Percentiles rank a stretch among this genome's conserved stretches.
Conservation (phyloP, 2,797 vertebrate genomes). For the Esox masquinongy region DNA sequence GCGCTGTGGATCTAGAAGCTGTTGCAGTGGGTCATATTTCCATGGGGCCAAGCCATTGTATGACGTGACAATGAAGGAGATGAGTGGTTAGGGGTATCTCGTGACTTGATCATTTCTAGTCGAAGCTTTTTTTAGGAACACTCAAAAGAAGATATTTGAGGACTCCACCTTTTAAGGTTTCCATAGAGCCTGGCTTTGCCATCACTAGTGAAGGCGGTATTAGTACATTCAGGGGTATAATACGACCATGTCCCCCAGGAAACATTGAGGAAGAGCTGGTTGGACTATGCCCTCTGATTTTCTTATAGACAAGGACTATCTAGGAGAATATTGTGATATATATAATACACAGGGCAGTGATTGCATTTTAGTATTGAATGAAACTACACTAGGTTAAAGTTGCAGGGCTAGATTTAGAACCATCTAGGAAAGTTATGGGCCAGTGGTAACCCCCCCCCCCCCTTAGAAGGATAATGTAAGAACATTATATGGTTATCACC, state of each 20-base stretch:
- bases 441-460: conserved; percentile 39
- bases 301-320: conserved; percentile 56
- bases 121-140: conserved; percentile 40
- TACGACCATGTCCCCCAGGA: conserved; percentile 62
- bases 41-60: conserved; percentile 38
- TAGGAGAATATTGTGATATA: conserved; percentile 17
- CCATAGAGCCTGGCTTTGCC: conserved; percentile 57
- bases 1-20: conserved; percentile 39
- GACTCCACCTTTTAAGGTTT: conserved; percentile 50
- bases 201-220: conserved; percentile 78
- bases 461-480: conserved; percentile 44
- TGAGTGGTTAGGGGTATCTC: conserved; percentile 29
- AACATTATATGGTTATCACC: conserved; percentile 63
- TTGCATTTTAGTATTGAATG: conserved; percentile 39
- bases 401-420: conserved; percentile 64
- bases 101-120: conserved; percentile 30
- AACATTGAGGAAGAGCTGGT: conserved; percentile 60
- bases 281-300: conserved; percentile 67
- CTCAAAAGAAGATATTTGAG: conserved; percentile 55
- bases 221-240: conserved; percentile 69
- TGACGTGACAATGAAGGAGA: conserved; percentile 41
- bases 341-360: conserved; percentile 32
- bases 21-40: conserved; percentile 47
- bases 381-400: conserved; percentile 51
- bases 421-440: conserved; percentile 43